These are phyloP conservation scores for Diorhabda elongata DNA, from an alignment of 1,140 invertebrate genomes.

Conservation along the genomic window DNA sequence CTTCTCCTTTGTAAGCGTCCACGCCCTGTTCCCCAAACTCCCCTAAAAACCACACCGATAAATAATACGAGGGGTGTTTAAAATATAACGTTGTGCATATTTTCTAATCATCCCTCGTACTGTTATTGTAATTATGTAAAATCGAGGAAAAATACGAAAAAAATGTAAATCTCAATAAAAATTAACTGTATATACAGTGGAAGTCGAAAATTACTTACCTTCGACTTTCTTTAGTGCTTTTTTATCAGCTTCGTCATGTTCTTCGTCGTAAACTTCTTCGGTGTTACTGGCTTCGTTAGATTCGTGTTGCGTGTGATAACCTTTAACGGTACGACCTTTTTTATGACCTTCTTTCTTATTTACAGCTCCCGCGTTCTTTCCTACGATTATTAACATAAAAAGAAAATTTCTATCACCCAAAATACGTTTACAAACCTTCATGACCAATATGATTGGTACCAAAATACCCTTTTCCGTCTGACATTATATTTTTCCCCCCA, in stretches of 20 bases:
- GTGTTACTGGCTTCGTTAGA: constrained; percentile 62
- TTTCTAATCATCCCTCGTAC: not conserved
- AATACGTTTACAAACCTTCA: constrained; percentile 43
- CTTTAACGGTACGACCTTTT: constrained; percentile 59
- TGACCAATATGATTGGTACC: constrained; percentile 53
- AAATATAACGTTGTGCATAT: not conserved
- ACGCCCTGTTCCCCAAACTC: constrained; percentile 52
- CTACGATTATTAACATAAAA: constrained; percentile 21
- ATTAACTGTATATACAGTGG: not conserved
- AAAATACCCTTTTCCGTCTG: constrained; percentile 53
- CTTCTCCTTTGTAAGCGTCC: constrained; percentile 50
- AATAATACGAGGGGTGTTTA: not conserved
- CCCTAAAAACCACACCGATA: constrained; percentile 33
- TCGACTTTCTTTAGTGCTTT: constrained; percentile 46
- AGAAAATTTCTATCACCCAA: too few relatives aligned
- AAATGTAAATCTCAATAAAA: not conserved
- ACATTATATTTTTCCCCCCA: constrained; percentile 52
- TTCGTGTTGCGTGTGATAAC: constrained; percentile 58
- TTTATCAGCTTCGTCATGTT: constrained; percentile 57
- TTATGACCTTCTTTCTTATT: constrained; percentile 55
- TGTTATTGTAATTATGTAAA: not conserved
- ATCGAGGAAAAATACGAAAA: not conserved
- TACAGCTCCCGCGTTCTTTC: constrained; percentile 49
- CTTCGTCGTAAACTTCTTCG: constrained; percentile 61
- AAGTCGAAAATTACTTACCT: constrained; percentile 1